Conservation (phyloP, 2,888 invertebrate genomes). For the Fragum sueziense region DNA sequence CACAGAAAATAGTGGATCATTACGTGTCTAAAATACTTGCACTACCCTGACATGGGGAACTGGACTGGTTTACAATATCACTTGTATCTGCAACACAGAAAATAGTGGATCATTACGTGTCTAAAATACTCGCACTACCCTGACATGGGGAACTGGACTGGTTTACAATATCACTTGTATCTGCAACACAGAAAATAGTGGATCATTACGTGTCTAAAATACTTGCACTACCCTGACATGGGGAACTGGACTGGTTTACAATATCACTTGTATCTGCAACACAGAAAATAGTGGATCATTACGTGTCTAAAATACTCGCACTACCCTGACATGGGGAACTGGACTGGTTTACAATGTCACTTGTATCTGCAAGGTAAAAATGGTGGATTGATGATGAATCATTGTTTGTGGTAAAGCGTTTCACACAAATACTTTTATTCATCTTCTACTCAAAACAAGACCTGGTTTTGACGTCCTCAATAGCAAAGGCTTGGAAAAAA, state of each 20-base stretch:
- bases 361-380: not conserved
- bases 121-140: conserved; percentile 38
- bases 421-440: no score
- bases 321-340: no score
- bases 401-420: no score
- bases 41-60: conserved; percentile 41
- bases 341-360: not conserved
- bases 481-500: no score
- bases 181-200: conserved; percentile 61
- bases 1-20: no score
- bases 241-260: conserved; percentile 58
- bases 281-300: no score
- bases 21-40: conserved; percentile 24
- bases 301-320: no score
- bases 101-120: no score
- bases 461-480: no score
- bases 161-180: conserved; percentile 64
- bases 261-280: conserved; percentile 65
- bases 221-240: conserved; percentile 39
- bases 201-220: conserved; percentile 25
- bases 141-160: conserved; percentile 47
- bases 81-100: conserved; percentile 60
- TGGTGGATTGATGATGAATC: no score
- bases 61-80: conserved; percentile 65
- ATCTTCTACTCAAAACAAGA: no score